Evolutionary conservation across 1,140 invertebrate species (phyloP), one percentile per base, ranked within the genome.

Genomic region (Anthonomus grandis): DNA sequence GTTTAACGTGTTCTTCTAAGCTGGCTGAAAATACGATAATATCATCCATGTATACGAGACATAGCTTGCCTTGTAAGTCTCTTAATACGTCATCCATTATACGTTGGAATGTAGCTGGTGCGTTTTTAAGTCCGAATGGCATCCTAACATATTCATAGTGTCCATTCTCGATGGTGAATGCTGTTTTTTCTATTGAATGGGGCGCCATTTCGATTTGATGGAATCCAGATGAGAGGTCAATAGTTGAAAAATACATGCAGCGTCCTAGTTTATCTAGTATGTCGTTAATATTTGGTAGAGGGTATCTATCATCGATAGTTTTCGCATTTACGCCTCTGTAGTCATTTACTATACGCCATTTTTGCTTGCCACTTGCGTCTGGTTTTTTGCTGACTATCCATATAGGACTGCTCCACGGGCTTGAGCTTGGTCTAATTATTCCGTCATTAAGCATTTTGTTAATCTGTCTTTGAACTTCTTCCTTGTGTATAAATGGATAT

Each of bases 201-300:
- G 37, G 56, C 3, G 15, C 21, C 31, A 56, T 48, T 5, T 47
- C 25, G 22, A 56, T 56, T 21, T 56, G 41, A 17, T 56, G 31
- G 63, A 75, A n/a, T 25, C 39, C 31, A 3, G n/a, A 38, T 0
- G 60, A 60, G 3, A 78, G 44, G 66, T 80, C 76, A 4, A 79
- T 53, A 0, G 69, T 64, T 10, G 68, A 62, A 50, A 79, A 78
- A 48, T 66, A 74, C 39, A n/a, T n/a, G n/a, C n/a, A n/a, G n/a
- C n/a, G n/a, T n/a, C n/a, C n/a, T n/a, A n/a, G n/a, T n/a, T n/a
- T 64, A 53, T 73, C 68, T 37, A 65, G 38, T 17, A 67, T 68
- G 17, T 75, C 67, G 15, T 71, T 70, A n/a, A 79, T 77, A 13
- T 70, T 60, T 2, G 78, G 76, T 5, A 81, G 46, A 5, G 78